Evolutionary conservation across 2,888 invertebrate genomes (phyloP).

Genomic region (Yponomeuta sedellus): DNA sequence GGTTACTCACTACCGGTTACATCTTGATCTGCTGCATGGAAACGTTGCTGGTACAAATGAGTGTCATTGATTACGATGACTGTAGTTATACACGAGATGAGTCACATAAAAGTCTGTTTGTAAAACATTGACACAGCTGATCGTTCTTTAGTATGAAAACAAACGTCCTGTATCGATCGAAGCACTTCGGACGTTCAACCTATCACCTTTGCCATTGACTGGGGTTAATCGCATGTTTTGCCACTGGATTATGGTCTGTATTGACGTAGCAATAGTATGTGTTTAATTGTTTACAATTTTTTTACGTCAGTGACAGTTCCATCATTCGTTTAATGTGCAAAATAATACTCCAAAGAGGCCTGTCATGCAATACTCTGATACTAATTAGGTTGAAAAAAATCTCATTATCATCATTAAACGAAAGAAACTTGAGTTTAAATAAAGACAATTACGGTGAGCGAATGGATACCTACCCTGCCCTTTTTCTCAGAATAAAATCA

Average conservation of each 20-base stretch:
- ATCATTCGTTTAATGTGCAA: too few relatives aligned
- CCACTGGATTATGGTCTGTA: background rate
- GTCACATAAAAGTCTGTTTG: background rate
- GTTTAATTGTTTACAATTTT: too few relatives aligned
- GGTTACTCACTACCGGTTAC: background rate
- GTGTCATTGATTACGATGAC: background rate
- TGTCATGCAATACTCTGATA: background rate
- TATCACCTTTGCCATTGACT: conserved; percentile 3
- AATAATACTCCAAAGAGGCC: too few relatives aligned
- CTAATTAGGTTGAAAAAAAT: background rate
- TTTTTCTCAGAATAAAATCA: too few relatives aligned
- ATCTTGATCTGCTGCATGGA: background rate
- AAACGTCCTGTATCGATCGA: background rate
- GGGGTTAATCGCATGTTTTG: background rate
- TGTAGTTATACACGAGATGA: background rate
- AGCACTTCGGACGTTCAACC: conserved; percentile 4
- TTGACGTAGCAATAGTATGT: background rate
- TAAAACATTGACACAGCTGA: conserved; percentile 13
- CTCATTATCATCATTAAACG: background rate
- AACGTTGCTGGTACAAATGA: background rate
- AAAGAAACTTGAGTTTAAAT: too few relatives aligned
- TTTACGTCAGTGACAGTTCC: too few relatives aligned
- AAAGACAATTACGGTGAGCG: too few relatives aligned
- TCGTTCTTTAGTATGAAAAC: background rate
- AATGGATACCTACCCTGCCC: too few relatives aligned